Evolutionary conservation across 2,113 vertebrate species (phyloP).

Genomic region (Hypocryptadius cinnamomeus): DNA sequence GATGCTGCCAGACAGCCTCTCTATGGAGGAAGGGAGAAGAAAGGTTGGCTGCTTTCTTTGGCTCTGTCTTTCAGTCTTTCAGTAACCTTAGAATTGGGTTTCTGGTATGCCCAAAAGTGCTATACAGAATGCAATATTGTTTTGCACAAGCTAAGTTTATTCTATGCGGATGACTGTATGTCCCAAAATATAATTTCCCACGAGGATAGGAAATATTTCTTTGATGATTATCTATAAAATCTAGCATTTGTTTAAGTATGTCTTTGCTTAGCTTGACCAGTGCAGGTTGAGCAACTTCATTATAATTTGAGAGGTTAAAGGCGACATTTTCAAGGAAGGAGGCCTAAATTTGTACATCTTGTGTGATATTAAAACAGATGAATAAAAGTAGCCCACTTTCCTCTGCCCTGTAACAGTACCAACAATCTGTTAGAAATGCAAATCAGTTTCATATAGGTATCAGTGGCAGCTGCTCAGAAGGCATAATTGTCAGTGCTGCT

Average conservation of each 20-base stretch:
- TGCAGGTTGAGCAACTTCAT: background rate
- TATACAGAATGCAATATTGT: background rate
- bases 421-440: background rate
- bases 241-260: background rate
- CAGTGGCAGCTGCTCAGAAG: background rate
- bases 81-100: background rate
- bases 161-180: background rate
- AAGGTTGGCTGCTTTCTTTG: conserved; percentile 75
- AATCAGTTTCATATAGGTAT: background rate
- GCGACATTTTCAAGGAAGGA: background rate
- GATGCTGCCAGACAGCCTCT: conserved; percentile 82
- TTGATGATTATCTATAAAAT: background rate
- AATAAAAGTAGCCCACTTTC: background rate
- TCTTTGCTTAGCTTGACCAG: background rate
- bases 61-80: background rate
- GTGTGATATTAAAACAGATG: background rate
- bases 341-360: background rate
- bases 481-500: background rate
- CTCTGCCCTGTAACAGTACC: background rate
- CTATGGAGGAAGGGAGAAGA: conserved; percentile 77
- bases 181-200: background rate
- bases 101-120: background rate
- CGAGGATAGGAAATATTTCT: background rate
- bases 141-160: background rate
- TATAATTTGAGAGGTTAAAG: background rate